A percentile compares a stretch with the other conserved stretches of the same genome.
phyloP scores from a whole-genome alignment of 37 sponge, comb jelly and placozoan genomes.

The Beroe ovata region DNA sequence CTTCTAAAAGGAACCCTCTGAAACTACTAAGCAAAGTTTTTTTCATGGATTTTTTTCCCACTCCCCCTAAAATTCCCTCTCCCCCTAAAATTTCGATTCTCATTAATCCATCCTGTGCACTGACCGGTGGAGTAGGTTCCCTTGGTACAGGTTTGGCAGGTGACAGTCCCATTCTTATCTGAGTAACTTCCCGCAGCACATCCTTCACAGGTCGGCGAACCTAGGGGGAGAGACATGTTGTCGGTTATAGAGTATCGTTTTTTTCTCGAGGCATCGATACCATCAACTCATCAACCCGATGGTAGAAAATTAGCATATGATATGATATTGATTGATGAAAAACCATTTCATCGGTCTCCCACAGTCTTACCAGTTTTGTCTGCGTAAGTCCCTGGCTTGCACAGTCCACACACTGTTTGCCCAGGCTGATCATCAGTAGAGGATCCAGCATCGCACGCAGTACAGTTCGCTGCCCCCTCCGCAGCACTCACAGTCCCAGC shows the following conservation, averaged over 20 bases:
- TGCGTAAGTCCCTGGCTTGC: not conserved
- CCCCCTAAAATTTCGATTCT: too few relatives aligned
- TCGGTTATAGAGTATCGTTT: too few relatives aligned
- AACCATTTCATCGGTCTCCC: too few relatives aligned
- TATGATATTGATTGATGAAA: too few relatives aligned
- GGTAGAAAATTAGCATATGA: too few relatives aligned
- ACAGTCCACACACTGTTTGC: not conserved
- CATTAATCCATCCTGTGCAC: too few relatives aligned
- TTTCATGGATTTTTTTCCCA: too few relatives aligned
- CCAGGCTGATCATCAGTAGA: not conserved
- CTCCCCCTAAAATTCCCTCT: too few relatives aligned
- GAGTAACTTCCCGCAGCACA: conserved; percentile 2
- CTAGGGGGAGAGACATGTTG: not conserved
- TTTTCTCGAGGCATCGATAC: too few relatives aligned
- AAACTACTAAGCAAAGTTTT: too few relatives aligned
- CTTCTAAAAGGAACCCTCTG: too few relatives aligned
- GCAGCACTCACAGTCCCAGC: not conserved
- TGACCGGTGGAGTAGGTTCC: conserved; percentile 15
- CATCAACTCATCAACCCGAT: too few relatives aligned
- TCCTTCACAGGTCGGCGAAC: not conserved
- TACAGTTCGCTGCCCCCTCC: not conserved
- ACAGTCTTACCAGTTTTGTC: conserved; percentile 14
- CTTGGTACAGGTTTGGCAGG: not conserved
- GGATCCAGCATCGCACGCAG: conserved; percentile 36
- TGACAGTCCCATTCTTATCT: not conserved